phyloP scores from a whole-genome alignment of 2,113 vertebrate genomes.

The Sardina pilchardus region DNA sequence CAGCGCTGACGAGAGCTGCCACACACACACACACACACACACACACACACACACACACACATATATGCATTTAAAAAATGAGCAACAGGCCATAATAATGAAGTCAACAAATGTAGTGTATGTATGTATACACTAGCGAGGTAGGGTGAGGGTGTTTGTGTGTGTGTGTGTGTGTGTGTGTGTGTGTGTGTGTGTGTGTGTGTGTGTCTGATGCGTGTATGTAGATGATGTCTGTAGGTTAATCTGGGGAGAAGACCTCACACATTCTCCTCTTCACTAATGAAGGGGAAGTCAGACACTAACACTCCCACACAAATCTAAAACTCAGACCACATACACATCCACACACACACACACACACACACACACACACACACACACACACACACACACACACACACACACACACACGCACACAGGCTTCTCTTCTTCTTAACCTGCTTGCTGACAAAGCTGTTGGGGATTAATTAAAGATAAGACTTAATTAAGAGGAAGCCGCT shows the following conservation, averaged over 20 bases:
- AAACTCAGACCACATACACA: neutral
- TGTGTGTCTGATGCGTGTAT: neutral
- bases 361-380: neutral
- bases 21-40: conserved; percentile 18
- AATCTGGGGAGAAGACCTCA: conserved; percentile 25
- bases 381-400: conserved; percentile 6
- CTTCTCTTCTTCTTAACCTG: conserved; percentile 21
- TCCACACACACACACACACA: neutral
- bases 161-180: neutral
- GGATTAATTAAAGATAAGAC: conserved; percentile 48
- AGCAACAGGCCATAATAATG: too few relatives aligned
- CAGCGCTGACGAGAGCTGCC: conserved; percentile 90
- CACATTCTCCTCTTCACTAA: neutral
- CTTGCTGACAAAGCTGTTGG: conserved; percentile 22
- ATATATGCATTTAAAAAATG: too few relatives aligned
- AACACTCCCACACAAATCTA: neutral
- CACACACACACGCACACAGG: neutral
- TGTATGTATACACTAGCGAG: too few relatives aligned
- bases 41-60: conserved; percentile 31
- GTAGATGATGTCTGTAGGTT: conserved; percentile 16
- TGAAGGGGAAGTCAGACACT: neutral
- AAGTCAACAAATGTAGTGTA: too few relatives aligned
- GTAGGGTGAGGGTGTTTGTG: neutral
- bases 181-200: neutral
- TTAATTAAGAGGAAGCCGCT: conserved; percentile 32